Percentiles rank a stretch among this genome's conserved stretches.
Evolutionary conservation across 1,140 invertebrate species (phyloP).

Genomic region (Lepidurus apus): DNA sequence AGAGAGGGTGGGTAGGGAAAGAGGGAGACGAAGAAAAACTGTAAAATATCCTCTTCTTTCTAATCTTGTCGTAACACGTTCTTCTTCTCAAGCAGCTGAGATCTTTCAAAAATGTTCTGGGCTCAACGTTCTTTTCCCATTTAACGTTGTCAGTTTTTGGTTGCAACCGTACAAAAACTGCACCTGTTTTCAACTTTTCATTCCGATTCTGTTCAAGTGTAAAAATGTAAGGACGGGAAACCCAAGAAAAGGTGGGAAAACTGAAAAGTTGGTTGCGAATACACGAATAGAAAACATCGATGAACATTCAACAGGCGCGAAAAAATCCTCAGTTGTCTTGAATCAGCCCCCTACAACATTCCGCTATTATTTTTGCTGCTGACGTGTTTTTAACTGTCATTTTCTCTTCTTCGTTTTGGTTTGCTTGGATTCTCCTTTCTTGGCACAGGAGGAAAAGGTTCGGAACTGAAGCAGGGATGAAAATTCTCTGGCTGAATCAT

Average conservation of each 20-base stretch:
- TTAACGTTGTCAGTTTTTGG: not conserved
- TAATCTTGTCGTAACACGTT: not conserved
- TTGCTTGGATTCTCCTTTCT: not conserved
- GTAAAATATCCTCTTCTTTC: not conserved
- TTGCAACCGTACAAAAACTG: not conserved
- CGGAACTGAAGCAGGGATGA: not conserved
- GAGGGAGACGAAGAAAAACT: conserved; percentile 19
- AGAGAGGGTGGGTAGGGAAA: not conserved
- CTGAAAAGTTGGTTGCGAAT: not conserved
- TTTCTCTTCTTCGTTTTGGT: not conserved
- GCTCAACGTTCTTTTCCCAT: not conserved
- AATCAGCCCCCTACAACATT: not conserved
- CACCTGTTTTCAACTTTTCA: not conserved
- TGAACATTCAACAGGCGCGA: conserved; percentile 2
- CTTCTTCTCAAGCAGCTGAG: not conserved
- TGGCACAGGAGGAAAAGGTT: not conserved
- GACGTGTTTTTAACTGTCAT: not conserved
- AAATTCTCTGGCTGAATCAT: conserved; percentile 1
- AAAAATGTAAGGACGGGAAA: not conserved
- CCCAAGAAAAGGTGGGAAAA: not conserved
- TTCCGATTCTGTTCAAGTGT: not conserved
- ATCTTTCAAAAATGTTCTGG: not conserved
- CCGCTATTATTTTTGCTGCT: not conserved
- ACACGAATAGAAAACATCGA: conserved; percentile 11
- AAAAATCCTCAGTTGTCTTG: not conserved